Percentiles rank a stretch among this genome's conserved stretches.
phyloP scores from a whole-genome alignment of 2,888 invertebrate species.

The Cheilosia scutellata region DNA sequence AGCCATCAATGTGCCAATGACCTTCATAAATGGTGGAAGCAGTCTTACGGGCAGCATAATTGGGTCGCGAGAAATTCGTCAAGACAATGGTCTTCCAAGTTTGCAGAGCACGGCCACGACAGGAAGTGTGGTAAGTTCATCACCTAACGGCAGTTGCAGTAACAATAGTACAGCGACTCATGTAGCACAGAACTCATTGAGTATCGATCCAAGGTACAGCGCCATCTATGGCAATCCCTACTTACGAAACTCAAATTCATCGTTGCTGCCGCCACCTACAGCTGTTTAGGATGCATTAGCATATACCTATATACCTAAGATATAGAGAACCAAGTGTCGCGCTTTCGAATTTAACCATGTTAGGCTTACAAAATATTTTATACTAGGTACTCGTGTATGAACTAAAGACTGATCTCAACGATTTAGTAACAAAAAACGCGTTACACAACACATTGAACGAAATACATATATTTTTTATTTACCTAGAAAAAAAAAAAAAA shows the following conservation, averaged over 20 bases:
- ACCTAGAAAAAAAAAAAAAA: neutral
- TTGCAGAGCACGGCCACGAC: slow-evolving; percentile 83
- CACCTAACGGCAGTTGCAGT: slow-evolving; percentile 83
- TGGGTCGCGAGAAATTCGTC: slow-evolving; percentile 83
- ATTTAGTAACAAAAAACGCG: slow-evolving; percentile 65
- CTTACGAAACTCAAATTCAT: slow-evolving; percentile 88
- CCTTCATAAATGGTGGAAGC: slow-evolving; percentile 81
- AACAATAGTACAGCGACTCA: slow-evolving; percentile 83
- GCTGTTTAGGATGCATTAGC: slow-evolving; percentile 80
- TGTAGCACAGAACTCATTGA: slow-evolving; percentile 79
- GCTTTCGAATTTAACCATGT: slow-evolving; percentile 72
- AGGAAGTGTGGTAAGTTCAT: slow-evolving; percentile 83
- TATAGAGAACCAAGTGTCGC: slow-evolving; percentile 46
- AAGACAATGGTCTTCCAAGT: slow-evolving; percentile 84
- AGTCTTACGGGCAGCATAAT: slow-evolving; percentile 83
- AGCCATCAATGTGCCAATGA: slow-evolving; percentile 82
- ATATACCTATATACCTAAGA: slow-evolving; percentile 43
- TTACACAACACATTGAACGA: slow-evolving; percentile 33
- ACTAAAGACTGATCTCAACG: slow-evolving; percentile 79
- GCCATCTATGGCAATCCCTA: slow-evolving; percentile 96
- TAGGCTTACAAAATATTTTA: slow-evolving; percentile 57
- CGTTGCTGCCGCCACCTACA: slow-evolving; percentile 86
- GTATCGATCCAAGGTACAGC: slow-evolving; percentile 93
- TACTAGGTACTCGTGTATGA: slow-evolving; percentile 56
- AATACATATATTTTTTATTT: slow-evolving; percentile 4